Conservation (phyloP, 2,888 invertebrate genomes). For the Drosophila imparisetae region DNA sequence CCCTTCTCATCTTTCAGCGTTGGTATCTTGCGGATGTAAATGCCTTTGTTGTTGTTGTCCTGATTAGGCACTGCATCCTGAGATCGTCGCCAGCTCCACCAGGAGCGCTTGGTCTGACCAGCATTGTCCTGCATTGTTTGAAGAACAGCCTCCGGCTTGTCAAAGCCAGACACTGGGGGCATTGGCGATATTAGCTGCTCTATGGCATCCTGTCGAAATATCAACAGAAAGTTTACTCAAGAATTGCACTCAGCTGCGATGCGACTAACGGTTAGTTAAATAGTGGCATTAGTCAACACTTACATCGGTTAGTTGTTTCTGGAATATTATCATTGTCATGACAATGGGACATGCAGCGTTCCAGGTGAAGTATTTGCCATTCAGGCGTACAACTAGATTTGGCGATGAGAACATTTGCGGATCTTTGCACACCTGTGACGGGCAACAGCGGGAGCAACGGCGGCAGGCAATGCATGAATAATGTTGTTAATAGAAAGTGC, state of each 20-base stretch:
- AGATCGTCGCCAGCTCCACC: constrained; percentile 89
- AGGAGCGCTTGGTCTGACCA: constrained; percentile 85
- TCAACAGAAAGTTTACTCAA: constrained; percentile 10
- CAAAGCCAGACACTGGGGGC: constrained; percentile 51
- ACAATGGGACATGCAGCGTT: constrained; percentile 95
- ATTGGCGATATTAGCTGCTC: constrained; percentile 79
- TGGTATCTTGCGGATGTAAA: constrained; percentile 26
- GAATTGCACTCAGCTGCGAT: background rate
- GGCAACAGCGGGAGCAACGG: constrained; percentile 13
- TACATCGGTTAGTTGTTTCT: constrained; percentile 92
- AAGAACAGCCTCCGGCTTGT: constrained; percentile 52
- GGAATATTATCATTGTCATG: constrained; percentile 93
- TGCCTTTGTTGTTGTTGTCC: constrained; percentile 27
- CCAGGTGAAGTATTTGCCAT: constrained; percentile 96
- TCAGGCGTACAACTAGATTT: constrained; percentile 93
- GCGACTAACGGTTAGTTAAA: background rate
- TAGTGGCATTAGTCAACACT: constrained; percentile 64
- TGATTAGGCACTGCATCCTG: constrained; percentile 69
- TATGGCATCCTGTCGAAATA: constrained; percentile 79
- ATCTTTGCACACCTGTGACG: constrained; percentile 87
- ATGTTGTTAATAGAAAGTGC: constrained; percentile 23
- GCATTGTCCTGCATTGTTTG: constrained; percentile 55
- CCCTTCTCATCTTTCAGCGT: constrained; percentile 71
- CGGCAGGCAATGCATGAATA: constrained; percentile 36
- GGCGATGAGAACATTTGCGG: constrained; percentile 91